A percentile compares a stretch with the other conserved stretches of the same genome.
Conservation (phyloP, 92 coral and sea anemone species). For the Siderastrea siderea region DNA sequence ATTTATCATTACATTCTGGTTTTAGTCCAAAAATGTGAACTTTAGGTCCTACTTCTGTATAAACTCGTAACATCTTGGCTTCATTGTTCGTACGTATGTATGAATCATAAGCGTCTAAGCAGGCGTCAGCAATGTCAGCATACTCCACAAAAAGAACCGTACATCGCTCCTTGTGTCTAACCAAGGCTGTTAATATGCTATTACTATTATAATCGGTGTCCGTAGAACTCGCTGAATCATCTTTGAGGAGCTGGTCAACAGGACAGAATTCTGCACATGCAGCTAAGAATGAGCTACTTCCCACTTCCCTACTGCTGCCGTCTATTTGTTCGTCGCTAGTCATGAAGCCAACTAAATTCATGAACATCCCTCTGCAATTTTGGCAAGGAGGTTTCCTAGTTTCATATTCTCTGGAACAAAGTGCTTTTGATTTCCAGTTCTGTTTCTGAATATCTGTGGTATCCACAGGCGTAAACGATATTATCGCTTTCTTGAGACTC, state of each 20-base stretch:
- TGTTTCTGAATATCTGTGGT: background rate
- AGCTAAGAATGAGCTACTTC: background rate
- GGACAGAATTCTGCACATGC: constrained; percentile 10
- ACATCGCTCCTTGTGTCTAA: too few species aligned
- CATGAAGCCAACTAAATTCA: background rate
- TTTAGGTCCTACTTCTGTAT: too few species aligned
- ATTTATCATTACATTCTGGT: too few species aligned
- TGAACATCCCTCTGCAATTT: background rate
- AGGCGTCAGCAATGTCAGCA: too few species aligned
- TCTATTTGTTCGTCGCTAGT: background rate
- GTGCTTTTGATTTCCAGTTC: background rate
- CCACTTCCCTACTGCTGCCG: background rate
- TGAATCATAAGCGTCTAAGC: too few species aligned
- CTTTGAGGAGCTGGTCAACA: background rate
- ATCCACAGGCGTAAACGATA: background rate
- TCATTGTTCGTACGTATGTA: too few species aligned
- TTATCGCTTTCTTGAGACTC: background rate
- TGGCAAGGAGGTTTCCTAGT: background rate
- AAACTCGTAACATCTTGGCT: too few species aligned
- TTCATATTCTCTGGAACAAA: background rate
- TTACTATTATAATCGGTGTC: too few species aligned
- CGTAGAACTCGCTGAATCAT: background rate
- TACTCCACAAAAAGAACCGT: too few species aligned
- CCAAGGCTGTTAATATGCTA: too few species aligned
- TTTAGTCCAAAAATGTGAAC: too few species aligned